Evolutionary conservation across 2,888 invertebrate species (phyloP).

Genomic region (Conus canariensis): DNA sequence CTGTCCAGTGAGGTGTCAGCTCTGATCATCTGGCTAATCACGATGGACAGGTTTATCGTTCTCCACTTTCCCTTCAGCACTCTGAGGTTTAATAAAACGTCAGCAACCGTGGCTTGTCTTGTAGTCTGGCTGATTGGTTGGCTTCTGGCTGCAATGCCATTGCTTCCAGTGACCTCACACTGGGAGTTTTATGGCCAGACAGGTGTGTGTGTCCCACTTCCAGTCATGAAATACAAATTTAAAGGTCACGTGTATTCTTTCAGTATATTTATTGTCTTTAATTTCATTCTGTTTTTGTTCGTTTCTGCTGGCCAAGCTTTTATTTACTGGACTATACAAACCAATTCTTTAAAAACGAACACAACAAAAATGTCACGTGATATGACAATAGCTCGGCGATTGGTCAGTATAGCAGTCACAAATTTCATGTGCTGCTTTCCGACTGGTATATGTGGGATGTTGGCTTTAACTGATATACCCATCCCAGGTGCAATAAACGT

Average conservation of each 20-base stretch:
- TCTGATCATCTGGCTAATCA: background rate
- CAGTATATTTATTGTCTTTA: background rate
- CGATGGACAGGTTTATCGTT: background rate
- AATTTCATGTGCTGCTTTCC: constrained; percentile 14
- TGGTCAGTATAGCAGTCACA: background rate
- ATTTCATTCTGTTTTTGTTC: background rate
- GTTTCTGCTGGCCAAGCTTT: background rate
- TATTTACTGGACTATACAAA: background rate
- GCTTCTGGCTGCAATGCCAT: background rate
- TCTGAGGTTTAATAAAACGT: background rate
- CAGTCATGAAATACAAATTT: background rate
- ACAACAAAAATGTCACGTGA: background rate
- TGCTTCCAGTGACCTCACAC: constrained; percentile 1
- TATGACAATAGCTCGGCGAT: background rate
- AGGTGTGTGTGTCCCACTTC: background rate
- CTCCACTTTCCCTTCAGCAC: constrained; percentile 1
- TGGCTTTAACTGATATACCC: background rate
- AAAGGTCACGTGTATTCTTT: background rate
- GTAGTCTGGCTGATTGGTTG: background rate
- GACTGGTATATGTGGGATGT: background rate
- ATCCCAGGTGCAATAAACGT: background rate
- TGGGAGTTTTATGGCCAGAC: background rate
- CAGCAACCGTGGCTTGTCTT: background rate
- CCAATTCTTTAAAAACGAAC: background rate
- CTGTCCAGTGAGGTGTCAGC: constrained; percentile 2